Percentiles rank a stretch among this genome's conserved stretches.
phyloP scores from a whole-genome alignment of 2,797 vertebrate species.

The Diceros bicornis region DNA sequence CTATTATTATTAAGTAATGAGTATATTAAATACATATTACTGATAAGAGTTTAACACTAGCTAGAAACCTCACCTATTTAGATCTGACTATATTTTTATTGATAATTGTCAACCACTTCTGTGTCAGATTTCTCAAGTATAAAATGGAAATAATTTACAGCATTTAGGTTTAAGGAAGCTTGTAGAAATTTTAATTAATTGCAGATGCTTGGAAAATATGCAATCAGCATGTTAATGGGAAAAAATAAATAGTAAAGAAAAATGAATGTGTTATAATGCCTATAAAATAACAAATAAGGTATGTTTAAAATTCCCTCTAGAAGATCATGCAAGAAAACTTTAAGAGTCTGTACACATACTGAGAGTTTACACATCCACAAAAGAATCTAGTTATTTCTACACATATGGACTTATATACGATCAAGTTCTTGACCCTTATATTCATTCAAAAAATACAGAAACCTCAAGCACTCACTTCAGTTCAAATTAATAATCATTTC shows the following conservation, averaged over 20 bases:
- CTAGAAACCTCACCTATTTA: background rate
- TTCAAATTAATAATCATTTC: constrained; percentile 22
- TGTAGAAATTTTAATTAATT: background rate
- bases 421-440: background rate
- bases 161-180: background rate
- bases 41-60: background rate
- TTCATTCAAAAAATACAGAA: background rate
- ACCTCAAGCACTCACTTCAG: background rate
- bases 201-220: background rate
- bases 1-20: background rate
- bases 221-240: background rate
- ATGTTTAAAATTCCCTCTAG: background rate
- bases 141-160: background rate
- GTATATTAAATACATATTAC: background rate
- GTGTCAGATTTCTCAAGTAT: constrained; percentile 14
- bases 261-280: background rate
- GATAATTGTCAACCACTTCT: background rate
- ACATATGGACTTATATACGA: background rate
- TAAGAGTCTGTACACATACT: background rate
- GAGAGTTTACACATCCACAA: background rate
- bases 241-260: constrained; percentile 13
- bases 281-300: constrained; percentile 2
- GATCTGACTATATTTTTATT: background rate
- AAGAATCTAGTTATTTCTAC: background rate
- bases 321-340: background rate